Evolutionary conservation across 1,140 invertebrate genomes (phyloP).

Genomic region (Chrysoperla carnea): DNA sequence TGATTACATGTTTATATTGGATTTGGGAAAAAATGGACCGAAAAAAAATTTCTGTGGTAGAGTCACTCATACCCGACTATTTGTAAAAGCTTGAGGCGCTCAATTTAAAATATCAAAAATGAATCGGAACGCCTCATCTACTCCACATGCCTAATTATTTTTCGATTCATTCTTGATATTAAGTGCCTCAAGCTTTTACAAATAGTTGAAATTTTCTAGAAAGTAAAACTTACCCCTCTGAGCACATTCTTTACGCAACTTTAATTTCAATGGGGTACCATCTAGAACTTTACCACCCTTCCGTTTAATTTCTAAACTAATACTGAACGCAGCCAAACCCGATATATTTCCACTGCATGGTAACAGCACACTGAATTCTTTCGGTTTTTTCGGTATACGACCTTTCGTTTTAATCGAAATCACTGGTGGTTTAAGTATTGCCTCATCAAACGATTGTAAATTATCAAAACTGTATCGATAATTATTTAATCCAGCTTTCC

Average conservation of each 20-base stretch:
- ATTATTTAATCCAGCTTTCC: conserved; percentile 69
- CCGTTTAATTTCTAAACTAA: conserved; percentile 72
- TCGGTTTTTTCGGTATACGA: conserved; percentile 63
- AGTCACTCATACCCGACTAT: too few relatives aligned
- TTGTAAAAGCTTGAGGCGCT: too few relatives aligned
- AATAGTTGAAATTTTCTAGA: too few relatives aligned
- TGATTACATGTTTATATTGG: conserved; percentile 1
- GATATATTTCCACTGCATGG: conserved; percentile 78
- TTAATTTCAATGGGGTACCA: conserved; percentile 77
- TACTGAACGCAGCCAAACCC: conserved; percentile 73
- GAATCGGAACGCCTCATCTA: too few relatives aligned
- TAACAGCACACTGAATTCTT: conserved; percentile 83
- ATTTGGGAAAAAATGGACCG: not conserved
- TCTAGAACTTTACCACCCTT: conserved; percentile 56
- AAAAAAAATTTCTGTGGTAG: conserved; percentile 3
- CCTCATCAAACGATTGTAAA: conserved; percentile 65
- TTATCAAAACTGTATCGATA: conserved; percentile 79
- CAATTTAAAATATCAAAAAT: too few relatives aligned
- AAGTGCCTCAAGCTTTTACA: too few relatives aligned
- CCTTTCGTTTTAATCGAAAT: conserved; percentile 73
- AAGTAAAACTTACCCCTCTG: conserved; percentile 72
- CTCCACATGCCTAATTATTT: too few relatives aligned
- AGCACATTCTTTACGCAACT: conserved; percentile 85
- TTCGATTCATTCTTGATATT: conserved; percentile 2
- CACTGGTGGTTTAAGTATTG: conserved; percentile 65